A percentile compares a stretch with the other conserved stretches of the same genome.
These are phyloP conservation scores for Trachelus tabidus DNA, from an alignment of 2,888 invertebrate genomes.

Conservation along the genomic window DNA sequence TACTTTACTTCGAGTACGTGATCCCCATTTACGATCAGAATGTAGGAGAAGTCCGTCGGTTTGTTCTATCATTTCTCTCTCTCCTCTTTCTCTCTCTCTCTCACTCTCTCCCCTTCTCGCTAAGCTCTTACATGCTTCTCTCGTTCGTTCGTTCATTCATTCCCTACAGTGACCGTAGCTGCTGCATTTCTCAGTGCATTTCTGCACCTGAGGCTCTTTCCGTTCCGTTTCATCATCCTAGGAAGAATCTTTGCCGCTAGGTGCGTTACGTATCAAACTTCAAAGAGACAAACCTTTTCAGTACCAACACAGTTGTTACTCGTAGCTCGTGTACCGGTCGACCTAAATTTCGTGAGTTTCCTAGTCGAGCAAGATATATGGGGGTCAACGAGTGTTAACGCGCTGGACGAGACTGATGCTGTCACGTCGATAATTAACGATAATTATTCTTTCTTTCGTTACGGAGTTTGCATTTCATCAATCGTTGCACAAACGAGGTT, in stretches of 20 bases:
- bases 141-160: conserved; percentile 38
- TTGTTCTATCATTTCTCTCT: neutral
- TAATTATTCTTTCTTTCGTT: conserved; percentile 3
- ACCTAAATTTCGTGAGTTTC: conserved; percentile 8
- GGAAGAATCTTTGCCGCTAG: neutral
- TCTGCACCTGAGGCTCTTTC: neutral
- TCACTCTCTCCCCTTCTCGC: conserved; percentile 9
- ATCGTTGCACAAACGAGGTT: neutral
- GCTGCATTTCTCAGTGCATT: conserved; percentile 14
- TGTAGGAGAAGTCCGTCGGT: conserved; percentile 9
- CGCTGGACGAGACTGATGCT: conserved; percentile 35
- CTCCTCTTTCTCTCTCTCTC: conserved; percentile 18
- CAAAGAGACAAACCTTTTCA: neutral
- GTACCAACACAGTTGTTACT: neutral
- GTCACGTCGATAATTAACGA: conserved; percentile 23
- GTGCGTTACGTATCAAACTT: neutral
- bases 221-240: neutral
- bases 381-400: conserved; percentile 43
- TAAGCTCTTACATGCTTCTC: neutral
- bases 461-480: neutral
- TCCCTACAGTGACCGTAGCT: conserved; percentile 29
- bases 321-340: neutral
- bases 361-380: conserved; percentile 3
- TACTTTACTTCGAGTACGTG: conserved; percentile 45
- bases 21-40: conserved; percentile 43